phyloP scores from a whole-genome alignment of 1,140 invertebrate genomes.

The Bombyx mori region ASM3026992v2 NC_085110.1:15616001-15616500 shows the following conservation, averaged over 20 bases:
- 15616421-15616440: conserved; percentile 50
- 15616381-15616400: conserved; percentile 58
- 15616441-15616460: conserved; percentile 56
- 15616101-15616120: conserved; percentile 30
- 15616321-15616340: conserved; percentile 63
- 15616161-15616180: conserved; percentile 59
- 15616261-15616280: conserved; percentile 24
- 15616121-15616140: conserved; percentile 33
- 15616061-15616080: conserved; percentile 18
- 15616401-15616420: conserved; percentile 52
- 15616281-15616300: conserved; percentile 53
- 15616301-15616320: conserved; percentile 55
- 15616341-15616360: conserved; percentile 69
- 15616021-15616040: conserved; percentile 29
- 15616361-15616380: conserved; percentile 67
- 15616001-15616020: conserved; percentile 47
- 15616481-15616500: conserved; percentile 55
- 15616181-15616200: conserved; percentile 55
- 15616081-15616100: conserved; percentile 43
- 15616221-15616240: conserved; percentile 35
- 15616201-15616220: conserved; percentile 40
- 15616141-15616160: conserved; percentile 49
- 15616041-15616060: conserved; percentile 28
- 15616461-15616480: conserved; percentile 57
- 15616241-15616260: conserved; percentile 10